Evolutionary conservation across 2,113 vertebrate species (phyloP).

Genomic region (Seriola rivoliana): DNA sequence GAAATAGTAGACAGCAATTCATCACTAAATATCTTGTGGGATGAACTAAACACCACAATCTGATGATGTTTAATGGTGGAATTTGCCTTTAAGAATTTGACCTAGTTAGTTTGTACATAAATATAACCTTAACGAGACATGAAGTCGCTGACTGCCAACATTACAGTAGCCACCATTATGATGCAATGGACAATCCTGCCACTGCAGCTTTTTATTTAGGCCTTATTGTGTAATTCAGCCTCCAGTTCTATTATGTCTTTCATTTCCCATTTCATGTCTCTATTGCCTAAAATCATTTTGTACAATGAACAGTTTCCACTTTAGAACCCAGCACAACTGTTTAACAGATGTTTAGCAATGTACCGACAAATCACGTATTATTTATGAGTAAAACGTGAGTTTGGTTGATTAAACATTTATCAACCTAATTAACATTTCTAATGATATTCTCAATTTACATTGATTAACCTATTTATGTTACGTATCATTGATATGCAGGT

Average conservation of each 20-base stretch:
- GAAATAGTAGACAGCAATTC: not conserved
- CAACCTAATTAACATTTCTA: constrained; percentile 13
- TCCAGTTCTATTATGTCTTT: not conserved
- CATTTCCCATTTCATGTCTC: not conserved
- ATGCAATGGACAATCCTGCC: not conserved
- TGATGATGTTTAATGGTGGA: not conserved
- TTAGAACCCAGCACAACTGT: not conserved
- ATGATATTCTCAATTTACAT: not conserved
- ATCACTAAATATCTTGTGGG: not conserved
- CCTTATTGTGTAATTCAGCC: not conserved
- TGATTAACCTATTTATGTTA: constrained; percentile 5
- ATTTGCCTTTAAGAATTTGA: not conserved
- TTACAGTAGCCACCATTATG: not conserved
- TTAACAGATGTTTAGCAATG: constrained; percentile 3
- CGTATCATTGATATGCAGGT: not conserved
- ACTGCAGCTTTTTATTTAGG: not conserved
- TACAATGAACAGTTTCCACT: not conserved
- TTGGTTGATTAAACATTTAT: constrained; percentile 23
- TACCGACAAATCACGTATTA: constrained; percentile 10
- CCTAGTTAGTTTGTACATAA: constrained; percentile 18
- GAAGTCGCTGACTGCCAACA: not conserved
- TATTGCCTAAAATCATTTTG: not conserved
- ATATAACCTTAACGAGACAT: not conserved
- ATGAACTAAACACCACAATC: not conserved
- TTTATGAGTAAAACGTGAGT: not conserved